Percentiles rank a stretch among this genome's conserved stretches.
Conservation (phyloP, 2,888 invertebrate genomes). For the Watsonalla binaria region DNA sequence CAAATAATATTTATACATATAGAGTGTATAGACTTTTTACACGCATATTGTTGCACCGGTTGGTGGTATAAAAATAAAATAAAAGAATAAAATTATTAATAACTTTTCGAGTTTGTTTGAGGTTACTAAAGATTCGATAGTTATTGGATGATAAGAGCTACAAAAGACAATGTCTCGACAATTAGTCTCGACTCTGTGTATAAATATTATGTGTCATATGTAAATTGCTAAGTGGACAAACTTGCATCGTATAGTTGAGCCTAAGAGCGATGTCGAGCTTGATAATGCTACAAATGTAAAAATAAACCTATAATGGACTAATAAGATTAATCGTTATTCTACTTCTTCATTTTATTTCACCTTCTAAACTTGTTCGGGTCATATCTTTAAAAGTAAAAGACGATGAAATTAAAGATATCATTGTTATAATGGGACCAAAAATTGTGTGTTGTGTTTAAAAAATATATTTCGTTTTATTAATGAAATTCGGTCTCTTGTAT, state of each 20-base stretch:
- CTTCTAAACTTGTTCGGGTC: conserved; percentile 4
- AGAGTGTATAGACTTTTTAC: no score
- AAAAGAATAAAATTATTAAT: no score
- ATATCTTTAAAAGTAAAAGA: conserved; percentile 6
- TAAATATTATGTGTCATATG: no score
- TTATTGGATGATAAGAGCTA: conserved; percentile 9
- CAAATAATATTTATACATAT: no score
- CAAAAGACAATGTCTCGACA: neutral
- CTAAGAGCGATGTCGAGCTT: conserved; percentile 32
- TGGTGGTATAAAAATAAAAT: no score
- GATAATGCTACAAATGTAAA: conserved; percentile 22
- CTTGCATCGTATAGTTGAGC: neutral
- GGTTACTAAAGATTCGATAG: conserved; percentile 1
- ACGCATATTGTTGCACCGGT: no score
- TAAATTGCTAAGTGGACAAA: neutral
- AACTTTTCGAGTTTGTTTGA: no score
- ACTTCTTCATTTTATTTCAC: conserved; percentile 10
- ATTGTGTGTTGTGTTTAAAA: conserved; percentile 21
- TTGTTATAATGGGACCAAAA: conserved; percentile 52
- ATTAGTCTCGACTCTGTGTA: no score
- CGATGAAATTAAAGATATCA: conserved; percentile 24
- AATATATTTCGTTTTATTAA: neutral
- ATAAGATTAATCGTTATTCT: conserved; percentile 15
- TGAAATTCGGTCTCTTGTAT: conserved; percentile 15
- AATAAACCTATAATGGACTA: conserved; percentile 15